Evolutionary conservation across 2,888 invertebrate genomes (phyloP).

Genomic region (Nemurella pictetii): DNA sequence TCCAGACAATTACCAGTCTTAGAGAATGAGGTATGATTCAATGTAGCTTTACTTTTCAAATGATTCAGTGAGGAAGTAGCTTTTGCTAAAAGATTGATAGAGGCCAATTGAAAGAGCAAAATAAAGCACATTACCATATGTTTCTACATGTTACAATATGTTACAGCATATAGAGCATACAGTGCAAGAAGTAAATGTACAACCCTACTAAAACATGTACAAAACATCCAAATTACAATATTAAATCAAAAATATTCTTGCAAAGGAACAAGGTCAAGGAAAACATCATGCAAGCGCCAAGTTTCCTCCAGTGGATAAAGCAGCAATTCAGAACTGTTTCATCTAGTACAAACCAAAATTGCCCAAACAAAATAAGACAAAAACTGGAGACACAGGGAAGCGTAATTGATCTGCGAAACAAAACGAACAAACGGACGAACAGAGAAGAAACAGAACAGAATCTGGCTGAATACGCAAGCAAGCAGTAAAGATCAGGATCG

Average conservation of each 20-base stretch:
- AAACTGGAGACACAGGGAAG: neutral
- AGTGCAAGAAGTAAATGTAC: neutral
- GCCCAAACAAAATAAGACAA: neutral
- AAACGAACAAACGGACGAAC: conserved; percentile 1
- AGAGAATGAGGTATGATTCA: too few species aligned
- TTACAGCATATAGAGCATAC: neutral
- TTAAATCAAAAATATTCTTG: conserved; percentile 21
- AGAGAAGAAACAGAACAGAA: neutral
- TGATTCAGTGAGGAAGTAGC: too few species aligned
- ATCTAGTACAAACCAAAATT: neutral
- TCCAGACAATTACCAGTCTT: too few species aligned
- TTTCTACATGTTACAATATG: neutral
- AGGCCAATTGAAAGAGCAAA: too few species aligned
- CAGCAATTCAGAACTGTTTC: neutral
- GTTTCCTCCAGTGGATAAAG: neutral
- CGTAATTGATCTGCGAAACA: neutral
- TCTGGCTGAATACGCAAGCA: neutral
- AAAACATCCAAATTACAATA: conserved; percentile 20
- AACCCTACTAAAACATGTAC: neutral
- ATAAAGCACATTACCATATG: too few species aligned
- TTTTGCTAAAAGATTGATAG: too few species aligned
- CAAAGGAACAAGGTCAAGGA: neutral
- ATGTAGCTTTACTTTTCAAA: too few species aligned
- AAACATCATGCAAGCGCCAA: conserved; percentile 9
- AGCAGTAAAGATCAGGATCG: neutral